phyloP scores from a whole-genome alignment of 2,113 vertebrate genomes.

The Seriola rivoliana region DNA sequence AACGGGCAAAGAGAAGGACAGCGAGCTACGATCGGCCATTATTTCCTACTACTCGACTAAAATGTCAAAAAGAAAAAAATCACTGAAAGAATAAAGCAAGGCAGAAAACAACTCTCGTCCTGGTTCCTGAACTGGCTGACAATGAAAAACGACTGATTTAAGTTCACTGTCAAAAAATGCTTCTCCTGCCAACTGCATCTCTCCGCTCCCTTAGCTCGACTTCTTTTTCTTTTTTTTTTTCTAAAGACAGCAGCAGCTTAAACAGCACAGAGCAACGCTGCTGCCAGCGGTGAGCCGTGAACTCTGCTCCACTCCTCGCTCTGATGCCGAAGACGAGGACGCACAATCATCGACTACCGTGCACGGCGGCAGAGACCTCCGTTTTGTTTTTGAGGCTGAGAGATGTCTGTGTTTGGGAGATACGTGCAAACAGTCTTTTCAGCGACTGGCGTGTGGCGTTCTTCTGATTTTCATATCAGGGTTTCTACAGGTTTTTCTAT shows the following conservation, averaged over 20 bases:
- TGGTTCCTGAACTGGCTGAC: background rate
- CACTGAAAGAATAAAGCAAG: background rate
- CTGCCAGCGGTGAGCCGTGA: conserved; percentile 3
- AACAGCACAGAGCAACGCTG: conserved; percentile 22
- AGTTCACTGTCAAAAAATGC: background rate
- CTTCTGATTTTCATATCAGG: background rate
- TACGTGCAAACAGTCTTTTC: too few species aligned
- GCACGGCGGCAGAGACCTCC: background rate
- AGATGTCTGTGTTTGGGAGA: background rate
- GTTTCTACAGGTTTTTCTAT: background rate
- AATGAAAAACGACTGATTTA: background rate
- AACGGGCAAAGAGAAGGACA: background rate
- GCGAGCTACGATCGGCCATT: background rate
- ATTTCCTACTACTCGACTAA: background rate
- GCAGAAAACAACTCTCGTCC: background rate
- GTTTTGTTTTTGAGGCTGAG: too few species aligned
- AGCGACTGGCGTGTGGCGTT: background rate
- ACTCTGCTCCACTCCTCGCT: background rate
- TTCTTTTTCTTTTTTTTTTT: background rate
- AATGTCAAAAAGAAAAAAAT: background rate
- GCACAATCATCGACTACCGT: background rate
- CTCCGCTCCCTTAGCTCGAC: background rate
- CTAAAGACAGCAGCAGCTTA: conserved; percentile 6
- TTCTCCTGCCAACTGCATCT: background rate
- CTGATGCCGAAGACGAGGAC: background rate